Percentiles rank a stretch among this genome's conserved stretches.
Conservation (phyloP, 1,140 invertebrate species). For the Neodiprion pinetum region DNA sequence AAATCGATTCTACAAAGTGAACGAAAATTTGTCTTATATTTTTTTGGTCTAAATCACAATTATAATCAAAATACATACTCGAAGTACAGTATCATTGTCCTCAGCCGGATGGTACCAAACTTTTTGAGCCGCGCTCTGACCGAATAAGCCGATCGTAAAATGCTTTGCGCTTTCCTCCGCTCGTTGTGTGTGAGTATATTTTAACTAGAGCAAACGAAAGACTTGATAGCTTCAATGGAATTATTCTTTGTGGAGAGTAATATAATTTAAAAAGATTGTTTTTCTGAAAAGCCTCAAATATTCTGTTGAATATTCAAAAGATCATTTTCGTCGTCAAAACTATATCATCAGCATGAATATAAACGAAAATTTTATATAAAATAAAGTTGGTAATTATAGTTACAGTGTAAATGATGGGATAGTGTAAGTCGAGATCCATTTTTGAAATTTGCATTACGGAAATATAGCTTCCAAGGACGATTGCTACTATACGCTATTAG, state of each 20-base stretch:
- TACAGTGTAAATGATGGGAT: no score
- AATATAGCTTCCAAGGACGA: no score
- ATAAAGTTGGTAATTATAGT: no score
- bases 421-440: no score
- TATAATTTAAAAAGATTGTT: slow-evolving; percentile 20
- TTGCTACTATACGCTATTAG: no score
- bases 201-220: slow-evolving; percentile 66
- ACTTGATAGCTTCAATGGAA: neutral
- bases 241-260: slow-evolving; percentile 22
- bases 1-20: neutral
- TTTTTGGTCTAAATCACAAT: neutral
- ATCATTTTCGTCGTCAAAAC: neutral
- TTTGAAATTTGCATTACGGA: no score
- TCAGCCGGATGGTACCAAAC: slow-evolving; percentile 70
- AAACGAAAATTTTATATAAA: no score
- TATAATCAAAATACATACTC: slow-evolving; percentile 65
- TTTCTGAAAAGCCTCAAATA: slow-evolving; percentile 15
- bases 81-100: slow-evolving; percentile 72
- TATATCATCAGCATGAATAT: no score
- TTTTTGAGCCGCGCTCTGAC: slow-evolving; percentile 64
- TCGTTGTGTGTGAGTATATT: slow-evolving; percentile 77
- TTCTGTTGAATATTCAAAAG: slow-evolving; percentile 3
- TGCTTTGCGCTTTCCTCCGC: slow-evolving; percentile 75
- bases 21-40: neutral
- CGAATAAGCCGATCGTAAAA: slow-evolving; percentile 78